Base-by-base conservation (phyloP, 2,113 vertebrate genomes). In the Tetraodon nigroviridis region DNA sequence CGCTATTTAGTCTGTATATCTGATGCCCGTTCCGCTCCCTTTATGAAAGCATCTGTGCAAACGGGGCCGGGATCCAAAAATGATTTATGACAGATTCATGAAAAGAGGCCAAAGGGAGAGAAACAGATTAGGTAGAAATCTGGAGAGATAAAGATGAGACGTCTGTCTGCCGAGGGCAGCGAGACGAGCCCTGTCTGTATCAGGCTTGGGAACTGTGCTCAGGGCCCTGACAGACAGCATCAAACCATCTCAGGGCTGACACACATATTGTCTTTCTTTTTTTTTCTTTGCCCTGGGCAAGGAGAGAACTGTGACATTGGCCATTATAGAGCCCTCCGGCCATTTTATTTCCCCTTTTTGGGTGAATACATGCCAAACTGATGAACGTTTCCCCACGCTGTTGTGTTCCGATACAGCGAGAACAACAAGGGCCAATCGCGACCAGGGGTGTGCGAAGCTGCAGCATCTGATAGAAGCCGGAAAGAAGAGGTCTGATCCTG, bases 101-200 rank as follows among this genome's bases (percentile, higher is more conserved):
- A 89, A 87, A 84, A 90, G 85, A 81, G 81, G 84, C 81, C 81
- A 80, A 81, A 80, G 87, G 86, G 84, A 86, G 80, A 82, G 80
- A 85, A 87, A 86, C 82, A 89, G 86, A 90, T 90, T 89, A 90
- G 87, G 85, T 82, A 83, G 82, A 89, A 89, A 89, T 88, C 86
- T 90, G 83, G 83, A 83, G 86, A 86, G 89, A 90, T 90, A 89
- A 89, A 88, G 84, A 86, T 86, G 87, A 89, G 85, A 88, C 57
- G 85, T 86, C 81, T 87, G 86, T 89, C 86, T 84, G 75, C 82
- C 70, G 76, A 88, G 87, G 87, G 87, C 88, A 86, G 78, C 16
- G 70, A 88, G 86, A 88, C 84, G 84, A 84, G 80, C 83, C 70
- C 83, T 64, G 81, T 85, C 84, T 86, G 78, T 84, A 88, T 84